These are phyloP conservation scores for Camponotus vicinus DNA, from an alignment of 1,140 invertebrate genomes.

Conservation along the genomic window DNA sequence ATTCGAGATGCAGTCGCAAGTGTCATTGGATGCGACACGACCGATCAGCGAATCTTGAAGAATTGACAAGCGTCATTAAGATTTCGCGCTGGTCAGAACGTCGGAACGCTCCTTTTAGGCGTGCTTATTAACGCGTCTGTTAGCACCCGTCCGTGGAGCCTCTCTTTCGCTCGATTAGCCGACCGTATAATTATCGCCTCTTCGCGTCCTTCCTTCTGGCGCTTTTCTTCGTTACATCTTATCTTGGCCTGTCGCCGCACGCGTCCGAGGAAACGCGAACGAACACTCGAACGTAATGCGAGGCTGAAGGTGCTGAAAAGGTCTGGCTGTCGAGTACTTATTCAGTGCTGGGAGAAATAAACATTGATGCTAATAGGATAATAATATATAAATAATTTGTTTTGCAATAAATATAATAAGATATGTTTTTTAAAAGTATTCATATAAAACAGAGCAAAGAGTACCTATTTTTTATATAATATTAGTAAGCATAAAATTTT, in stretches of 20 bases:
- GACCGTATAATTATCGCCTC: constrained; percentile 54
- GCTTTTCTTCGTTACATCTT: constrained; percentile 27
- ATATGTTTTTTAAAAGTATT: neutral
- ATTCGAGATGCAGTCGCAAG: neutral
- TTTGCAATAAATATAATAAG: neutral
- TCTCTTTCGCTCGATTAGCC: constrained; percentile 44
- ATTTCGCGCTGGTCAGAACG: neutral
- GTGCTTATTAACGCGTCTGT: constrained; percentile 49
- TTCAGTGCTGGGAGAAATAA: neutral
- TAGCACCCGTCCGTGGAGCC: constrained; percentile 28
- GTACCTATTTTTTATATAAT: neutral
- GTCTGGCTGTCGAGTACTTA: constrained; percentile 16
- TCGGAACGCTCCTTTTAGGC: constrained; percentile 25
- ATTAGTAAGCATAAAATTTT: neutral
- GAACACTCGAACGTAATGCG: neutral
- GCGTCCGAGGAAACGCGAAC: constrained; percentile 2
- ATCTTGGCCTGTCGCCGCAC: neutral
- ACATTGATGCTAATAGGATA: neutral
- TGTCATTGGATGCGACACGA: constrained; percentile 17
- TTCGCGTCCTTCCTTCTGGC: constrained; percentile 7
- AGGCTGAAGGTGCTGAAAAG: constrained; percentile 26
- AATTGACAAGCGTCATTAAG: constrained; percentile 18
- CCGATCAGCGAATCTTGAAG: neutral
- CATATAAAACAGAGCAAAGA: neutral
- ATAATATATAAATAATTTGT: neutral